phyloP scores from a whole-genome alignment of 2,797 vertebrate genomes.

The Morus bassanus region DNA sequence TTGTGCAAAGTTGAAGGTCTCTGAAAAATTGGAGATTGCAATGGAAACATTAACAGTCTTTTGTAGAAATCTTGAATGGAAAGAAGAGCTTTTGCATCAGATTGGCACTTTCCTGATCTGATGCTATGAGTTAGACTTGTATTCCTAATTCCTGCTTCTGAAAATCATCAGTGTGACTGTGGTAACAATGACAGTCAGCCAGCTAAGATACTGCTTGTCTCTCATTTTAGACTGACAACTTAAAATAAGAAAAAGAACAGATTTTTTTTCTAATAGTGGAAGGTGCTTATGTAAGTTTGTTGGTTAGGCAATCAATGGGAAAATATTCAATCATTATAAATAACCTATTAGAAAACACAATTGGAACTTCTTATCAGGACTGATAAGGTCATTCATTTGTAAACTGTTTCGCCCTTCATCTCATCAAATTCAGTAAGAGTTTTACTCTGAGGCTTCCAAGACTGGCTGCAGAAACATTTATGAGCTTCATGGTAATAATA shows the following conservation, averaged over 20 bases:
- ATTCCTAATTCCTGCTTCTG: not conserved
- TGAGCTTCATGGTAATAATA: not conserved
- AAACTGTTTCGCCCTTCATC: not conserved
- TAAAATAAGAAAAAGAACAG: not conserved
- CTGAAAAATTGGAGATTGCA: not conserved
- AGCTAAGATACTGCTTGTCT: not conserved
- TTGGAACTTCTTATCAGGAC: not conserved
- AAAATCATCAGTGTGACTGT: not conserved
- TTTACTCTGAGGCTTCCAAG: not conserved
- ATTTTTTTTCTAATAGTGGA: not conserved
- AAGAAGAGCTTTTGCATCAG: not conserved
- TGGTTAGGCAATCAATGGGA: not conserved
- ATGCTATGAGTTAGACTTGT: not conserved
- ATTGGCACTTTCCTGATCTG: not conserved
- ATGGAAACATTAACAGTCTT: not conserved
- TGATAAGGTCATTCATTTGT: not conserved
- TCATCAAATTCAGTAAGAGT: not conserved
- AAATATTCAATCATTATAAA: not conserved
- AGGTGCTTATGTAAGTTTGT: not conserved
- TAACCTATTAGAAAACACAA: not conserved
- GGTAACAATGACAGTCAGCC: not conserved
- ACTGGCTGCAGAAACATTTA: not conserved
- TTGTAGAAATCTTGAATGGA: not conserved
- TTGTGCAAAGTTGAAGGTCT: not conserved
- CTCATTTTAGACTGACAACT: not conserved